Percentiles rank a stretch among this genome's conserved stretches.
Evolutionary conservation across 2,797 vertebrate genomes (phyloP).

Genomic region (Columba guinea): DNA sequence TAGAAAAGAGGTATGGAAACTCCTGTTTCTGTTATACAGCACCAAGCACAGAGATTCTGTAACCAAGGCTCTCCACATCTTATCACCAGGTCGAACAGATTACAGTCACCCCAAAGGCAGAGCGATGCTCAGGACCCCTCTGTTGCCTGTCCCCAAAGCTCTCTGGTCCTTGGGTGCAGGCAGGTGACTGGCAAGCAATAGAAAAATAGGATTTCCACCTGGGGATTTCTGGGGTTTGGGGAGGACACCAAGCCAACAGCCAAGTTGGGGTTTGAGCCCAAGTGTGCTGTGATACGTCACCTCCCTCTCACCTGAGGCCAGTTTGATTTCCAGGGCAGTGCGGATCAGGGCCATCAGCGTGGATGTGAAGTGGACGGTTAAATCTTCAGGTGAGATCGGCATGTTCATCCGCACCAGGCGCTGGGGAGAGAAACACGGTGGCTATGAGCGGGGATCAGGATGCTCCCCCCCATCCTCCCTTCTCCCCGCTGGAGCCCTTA

Average conservation of each 20-base stretch:
- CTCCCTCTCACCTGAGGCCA: slow-evolving; percentile 85
- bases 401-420: slow-evolving; percentile 96
- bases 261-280: not conserved
- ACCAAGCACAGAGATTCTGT: fast-evolving
- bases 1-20: not conserved
- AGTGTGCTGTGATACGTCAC: fast-evolving
- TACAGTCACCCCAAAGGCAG: not conserved
- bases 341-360: slow-evolving; percentile 95
- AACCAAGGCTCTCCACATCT: not conserved
- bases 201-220: not conserved
- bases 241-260: not conserved
- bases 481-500: not conserved
- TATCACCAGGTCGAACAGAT: fast-evolving
- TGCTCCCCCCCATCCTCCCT: not conserved
- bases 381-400: slow-evolving; percentile 90
- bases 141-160: not conserved
- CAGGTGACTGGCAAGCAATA: not conserved
- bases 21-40: fast-evolving
- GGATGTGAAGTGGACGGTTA: slow-evolving; percentile 94
- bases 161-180: not conserved
- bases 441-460: not conserved
- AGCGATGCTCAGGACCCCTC: not conserved
- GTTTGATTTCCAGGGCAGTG: slow-evolving; percentile 92
- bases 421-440: slow-evolving; percentile 68
- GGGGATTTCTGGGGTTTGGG: fast-evolving